Base-by-base conservation (phyloP, 2,888 invertebrate genomes). In the Phymatocera aterrima region DNA sequence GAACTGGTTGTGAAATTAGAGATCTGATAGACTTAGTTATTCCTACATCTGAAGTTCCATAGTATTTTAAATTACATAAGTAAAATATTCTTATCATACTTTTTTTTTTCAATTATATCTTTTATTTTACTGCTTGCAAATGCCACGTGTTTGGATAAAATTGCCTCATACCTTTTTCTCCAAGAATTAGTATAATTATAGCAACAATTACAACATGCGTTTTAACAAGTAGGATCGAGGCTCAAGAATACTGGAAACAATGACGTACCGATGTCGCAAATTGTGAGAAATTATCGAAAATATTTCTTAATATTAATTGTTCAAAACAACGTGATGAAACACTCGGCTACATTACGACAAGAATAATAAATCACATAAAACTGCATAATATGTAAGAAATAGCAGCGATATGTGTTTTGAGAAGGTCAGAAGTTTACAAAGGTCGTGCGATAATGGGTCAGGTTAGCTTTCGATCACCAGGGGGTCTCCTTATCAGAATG, bases 371-470 rank as follows among this genome's bases (percentile, higher is more conserved):
- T 78, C 60, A 68, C 37, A n/a, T n/a, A 74, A 77, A 78, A 64
- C 18, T 37, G 24, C 74, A 31, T 75, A 78, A 74, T n/a, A 80
- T 79, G 75, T 72, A 82, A 83, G 54, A 80, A 74, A 21, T 68
- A 70, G 60, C 80, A 79, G n/a, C n/a, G 84, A 83, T 72, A 70
- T 43, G 40, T 18, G 18, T 18, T 51, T 40, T 70, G 57, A 80
- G 80, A 82, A 81, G 88, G 89, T 88, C 89, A 88, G 86, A 84
- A 87, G 89, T 88, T 88, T 86, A 89, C 78, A 87, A 82, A 85
- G 83, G 84, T 85, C 51, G 77, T 28, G 31, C 81, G 87, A 85
- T 88, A 88, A 88, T 78, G 77, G 57, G 77, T 31, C 78, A 57
- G 78, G 68, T 70, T 40, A 68, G 18, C 70, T 57, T 57, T 8